Evolutionary conservation across 2,797 vertebrate species (phyloP).

Genomic region (Arnoldichthys spilopterus): DNA sequence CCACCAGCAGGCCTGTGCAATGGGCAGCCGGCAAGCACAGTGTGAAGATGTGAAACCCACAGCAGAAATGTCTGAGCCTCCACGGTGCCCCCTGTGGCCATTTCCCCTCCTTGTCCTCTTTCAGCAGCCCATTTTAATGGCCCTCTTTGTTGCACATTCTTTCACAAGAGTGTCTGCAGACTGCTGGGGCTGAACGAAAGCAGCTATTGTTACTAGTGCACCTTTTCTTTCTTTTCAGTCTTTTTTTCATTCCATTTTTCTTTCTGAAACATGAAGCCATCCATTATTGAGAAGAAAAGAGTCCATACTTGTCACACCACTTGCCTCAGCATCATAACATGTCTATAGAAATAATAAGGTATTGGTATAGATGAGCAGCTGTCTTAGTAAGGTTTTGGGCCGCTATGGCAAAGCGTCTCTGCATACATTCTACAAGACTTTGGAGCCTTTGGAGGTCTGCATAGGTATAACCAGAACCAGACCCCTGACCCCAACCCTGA

Average conservation of each 20-base stretch:
- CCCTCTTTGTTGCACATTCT: background rate
- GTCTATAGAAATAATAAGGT: background rate
- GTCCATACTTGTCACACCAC: background rate
- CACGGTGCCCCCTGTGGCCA: background rate
- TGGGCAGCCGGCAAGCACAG: background rate
- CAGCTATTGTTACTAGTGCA: background rate
- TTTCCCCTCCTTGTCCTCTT: constrained; percentile 25
- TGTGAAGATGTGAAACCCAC: background rate
- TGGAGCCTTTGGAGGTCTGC: too few relatives aligned
- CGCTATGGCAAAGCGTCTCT: too few relatives aligned
- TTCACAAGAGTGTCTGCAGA: too few relatives aligned
- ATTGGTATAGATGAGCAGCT: too few relatives aligned
- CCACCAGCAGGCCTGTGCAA: background rate
- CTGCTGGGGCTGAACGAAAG: background rate
- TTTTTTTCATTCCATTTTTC: background rate
- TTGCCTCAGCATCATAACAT: background rate
- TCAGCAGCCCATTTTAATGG: background rate
- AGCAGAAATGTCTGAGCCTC: background rate
- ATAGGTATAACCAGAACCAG: too few relatives aligned
- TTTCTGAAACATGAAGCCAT: background rate
- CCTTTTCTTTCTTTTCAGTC: background rate
- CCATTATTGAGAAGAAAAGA: background rate
- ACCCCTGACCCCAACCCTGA: too few relatives aligned
- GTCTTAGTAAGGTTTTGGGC: too few relatives aligned
- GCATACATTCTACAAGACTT: too few relatives aligned